phyloP scores from a whole-genome alignment of 2,113 vertebrate species.

The Urocitellus parryii region DNA sequence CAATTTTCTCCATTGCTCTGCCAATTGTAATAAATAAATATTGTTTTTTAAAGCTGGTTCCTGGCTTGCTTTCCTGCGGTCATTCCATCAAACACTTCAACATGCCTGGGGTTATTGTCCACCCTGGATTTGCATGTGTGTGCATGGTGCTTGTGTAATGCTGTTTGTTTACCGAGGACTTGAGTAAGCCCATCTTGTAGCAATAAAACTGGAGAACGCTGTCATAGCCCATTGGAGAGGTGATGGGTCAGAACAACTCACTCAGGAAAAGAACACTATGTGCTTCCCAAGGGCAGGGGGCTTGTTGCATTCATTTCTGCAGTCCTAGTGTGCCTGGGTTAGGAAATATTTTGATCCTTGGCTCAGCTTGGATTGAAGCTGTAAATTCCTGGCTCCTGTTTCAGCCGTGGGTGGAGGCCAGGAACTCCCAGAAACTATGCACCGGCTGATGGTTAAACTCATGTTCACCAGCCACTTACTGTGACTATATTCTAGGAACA shows the following conservation, averaged over 20 bases:
- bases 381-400: neutral
- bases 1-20: slow-evolving; percentile 79
- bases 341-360: slow-evolving; percentile 41
- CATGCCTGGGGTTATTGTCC: slow-evolving; percentile 69
- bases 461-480: neutral
- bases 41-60: slow-evolving; percentile 76
- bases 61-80: slow-evolving; percentile 67
- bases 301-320: slow-evolving; percentile 43
- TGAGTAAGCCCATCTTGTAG: slow-evolving; percentile 5
- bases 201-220: neutral
- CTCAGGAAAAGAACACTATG: slow-evolving; percentile 22
- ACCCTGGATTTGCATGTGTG: slow-evolving; percentile 68
- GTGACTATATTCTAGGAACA: neutral
- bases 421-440: neutral
- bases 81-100: slow-evolving; percentile 68
- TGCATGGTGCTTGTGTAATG: neutral
- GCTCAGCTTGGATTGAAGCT: neutral
- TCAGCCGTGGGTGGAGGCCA: neutral
- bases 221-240: slow-evolving; percentile 23
- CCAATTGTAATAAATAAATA: slow-evolving; percentile 82
- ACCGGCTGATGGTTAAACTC: slow-evolving; percentile 32
- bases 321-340: neutral
- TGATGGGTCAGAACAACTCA: slow-evolving; percentile 76
- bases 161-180: slow-evolving; percentile 57
- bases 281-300: neutral